Evolutionary conservation across 1,140 invertebrate species (phyloP).

Genomic region (Trypoxylus dichotomus): DNA sequence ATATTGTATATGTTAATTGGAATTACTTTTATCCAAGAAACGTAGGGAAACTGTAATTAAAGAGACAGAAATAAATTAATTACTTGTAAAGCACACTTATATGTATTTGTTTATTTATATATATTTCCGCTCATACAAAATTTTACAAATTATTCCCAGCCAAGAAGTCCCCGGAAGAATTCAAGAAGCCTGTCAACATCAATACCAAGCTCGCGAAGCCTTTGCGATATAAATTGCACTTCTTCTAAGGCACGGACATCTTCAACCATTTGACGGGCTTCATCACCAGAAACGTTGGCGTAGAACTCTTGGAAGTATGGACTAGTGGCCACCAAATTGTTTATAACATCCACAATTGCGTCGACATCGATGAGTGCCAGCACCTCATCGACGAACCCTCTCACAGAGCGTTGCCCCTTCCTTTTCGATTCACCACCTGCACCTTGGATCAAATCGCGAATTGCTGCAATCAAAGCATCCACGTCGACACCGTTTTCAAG

Average conservation of each 20-base stretch:
- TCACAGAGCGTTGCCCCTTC: background rate
- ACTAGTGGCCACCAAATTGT: constrained; percentile 36
- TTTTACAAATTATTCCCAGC: constrained; percentile 33
- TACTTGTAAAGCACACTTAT: no score
- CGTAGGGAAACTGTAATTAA: no score
- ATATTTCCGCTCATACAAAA: background rate
- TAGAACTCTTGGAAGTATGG: constrained; percentile 37
- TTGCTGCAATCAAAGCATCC: constrained; percentile 29
- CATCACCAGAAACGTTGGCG: constrained; percentile 34
- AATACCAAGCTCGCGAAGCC: constrained; percentile 32
- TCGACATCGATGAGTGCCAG: constrained; percentile 27
- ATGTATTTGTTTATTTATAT: no score
- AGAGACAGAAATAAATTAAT: no score
- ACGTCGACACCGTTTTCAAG: constrained; percentile 33
- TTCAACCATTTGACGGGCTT: constrained; percentile 33
- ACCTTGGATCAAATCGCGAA: constrained; percentile 34
- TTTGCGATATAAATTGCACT: constrained; percentile 32
- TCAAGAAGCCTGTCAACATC: constrained; percentile 33
- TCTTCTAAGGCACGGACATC: constrained; percentile 34
- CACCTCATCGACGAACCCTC: constrained; percentile 36
- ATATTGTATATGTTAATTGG: no score
- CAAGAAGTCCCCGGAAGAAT: constrained; percentile 35
- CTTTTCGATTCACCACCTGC: background rate
- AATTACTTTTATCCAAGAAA: no score
- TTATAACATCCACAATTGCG: background rate